Evolutionary conservation across 2,113 vertebrate species (phyloP).

Genomic region (Callipepla squamata): DNA sequence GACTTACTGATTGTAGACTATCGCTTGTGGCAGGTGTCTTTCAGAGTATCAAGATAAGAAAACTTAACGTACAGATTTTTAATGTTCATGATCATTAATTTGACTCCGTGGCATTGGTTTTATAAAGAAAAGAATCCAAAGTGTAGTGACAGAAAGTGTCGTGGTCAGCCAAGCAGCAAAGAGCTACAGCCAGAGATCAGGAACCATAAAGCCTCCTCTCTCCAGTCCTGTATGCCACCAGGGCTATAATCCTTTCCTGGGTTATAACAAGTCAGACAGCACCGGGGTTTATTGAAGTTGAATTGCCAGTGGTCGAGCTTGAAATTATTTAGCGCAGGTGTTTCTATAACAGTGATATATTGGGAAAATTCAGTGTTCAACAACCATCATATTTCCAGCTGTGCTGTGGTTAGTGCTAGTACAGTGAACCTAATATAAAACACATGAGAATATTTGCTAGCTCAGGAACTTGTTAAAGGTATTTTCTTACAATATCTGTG

Average conservation of each 20-base stretch:
- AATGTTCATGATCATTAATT: background rate
- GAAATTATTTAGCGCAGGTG: constrained; percentile 68
- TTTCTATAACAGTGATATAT: constrained; percentile 68
- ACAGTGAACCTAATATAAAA: constrained; percentile 59
- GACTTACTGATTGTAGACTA: background rate
- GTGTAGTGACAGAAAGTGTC: background rate
- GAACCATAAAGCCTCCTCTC: background rate
- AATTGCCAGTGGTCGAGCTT: constrained; percentile 42
- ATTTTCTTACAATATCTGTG: constrained; percentile 65
- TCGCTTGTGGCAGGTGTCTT: background rate
- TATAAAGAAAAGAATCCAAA: background rate
- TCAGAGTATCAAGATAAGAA: background rate
- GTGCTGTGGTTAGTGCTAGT: constrained; percentile 57
- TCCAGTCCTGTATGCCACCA: background rate
- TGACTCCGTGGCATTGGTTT: background rate
- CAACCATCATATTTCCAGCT: constrained; percentile 69
- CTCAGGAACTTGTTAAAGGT: constrained; percentile 63
- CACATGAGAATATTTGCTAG: constrained; percentile 66
- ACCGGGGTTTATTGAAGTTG: constrained; percentile 36
- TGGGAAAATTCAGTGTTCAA: constrained; percentile 61
- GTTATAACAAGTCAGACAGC: constrained; percentile 45
- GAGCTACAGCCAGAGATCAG: background rate
- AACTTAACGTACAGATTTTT: background rate
- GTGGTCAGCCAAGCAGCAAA: background rate
- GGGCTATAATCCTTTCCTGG: background rate